Conservation (phyloP, 92 coral and sea anemone species). For the Paramuricea clavata region DNA sequence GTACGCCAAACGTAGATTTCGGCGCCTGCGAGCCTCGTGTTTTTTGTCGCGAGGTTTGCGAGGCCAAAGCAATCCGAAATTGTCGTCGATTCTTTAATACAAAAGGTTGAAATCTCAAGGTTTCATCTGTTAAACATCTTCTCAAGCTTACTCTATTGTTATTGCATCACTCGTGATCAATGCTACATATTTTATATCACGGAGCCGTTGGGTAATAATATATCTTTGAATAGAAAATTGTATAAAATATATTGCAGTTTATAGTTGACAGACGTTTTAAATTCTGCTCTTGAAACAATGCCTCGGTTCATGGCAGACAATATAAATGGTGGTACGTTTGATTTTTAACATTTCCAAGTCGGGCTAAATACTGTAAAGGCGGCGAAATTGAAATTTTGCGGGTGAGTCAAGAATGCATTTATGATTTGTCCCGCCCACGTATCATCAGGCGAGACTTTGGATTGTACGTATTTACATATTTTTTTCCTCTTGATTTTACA, state of each 20-base stretch:
- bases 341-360: constrained; percentile 18
- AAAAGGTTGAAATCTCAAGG: neutral
- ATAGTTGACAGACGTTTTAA: neutral
- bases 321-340: neutral
- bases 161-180: constrained; percentile 13
- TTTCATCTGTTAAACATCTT: neutral
- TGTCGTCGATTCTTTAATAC: neutral
- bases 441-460: neutral
- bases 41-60: constrained; percentile 33
- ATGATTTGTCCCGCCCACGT: constrained; percentile 30
- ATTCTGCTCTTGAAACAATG: neutral
- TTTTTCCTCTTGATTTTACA: no score
- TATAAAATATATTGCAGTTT: neutral
- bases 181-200: neutral
- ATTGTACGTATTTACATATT: no score
- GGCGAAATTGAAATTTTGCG: constrained; percentile 50
- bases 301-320: neutral
- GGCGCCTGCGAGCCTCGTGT: constrained; percentile 62
- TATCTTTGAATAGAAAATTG: neutral
- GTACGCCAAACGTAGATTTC: constrained; percentile 6
- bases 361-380: neutral
- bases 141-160: neutral
- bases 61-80: neutral
- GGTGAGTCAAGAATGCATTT: neutral
- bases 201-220: neutral